phyloP scores from a whole-genome alignment of 1,140 invertebrate species.

The Phthorimaea operculella region DNA sequence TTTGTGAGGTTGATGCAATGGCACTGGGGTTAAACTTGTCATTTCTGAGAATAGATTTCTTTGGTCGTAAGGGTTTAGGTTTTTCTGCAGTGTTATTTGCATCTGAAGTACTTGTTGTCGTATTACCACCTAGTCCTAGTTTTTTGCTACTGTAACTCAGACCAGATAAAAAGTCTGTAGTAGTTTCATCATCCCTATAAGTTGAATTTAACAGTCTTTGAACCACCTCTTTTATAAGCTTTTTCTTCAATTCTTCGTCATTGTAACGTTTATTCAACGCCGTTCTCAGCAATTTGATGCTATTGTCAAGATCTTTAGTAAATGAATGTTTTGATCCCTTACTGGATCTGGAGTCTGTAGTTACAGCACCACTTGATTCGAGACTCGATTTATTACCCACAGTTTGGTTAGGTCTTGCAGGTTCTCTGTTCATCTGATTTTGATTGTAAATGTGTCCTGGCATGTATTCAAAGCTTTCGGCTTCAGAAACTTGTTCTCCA shows the following conservation, averaged over 20 bases:
- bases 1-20: conserved; percentile 53
- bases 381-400: conserved; percentile 53
- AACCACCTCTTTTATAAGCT: conserved; percentile 55
- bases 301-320: conserved; percentile 55
- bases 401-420: conserved; percentile 19
- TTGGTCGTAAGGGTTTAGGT: conserved; percentile 31
- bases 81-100: conserved; percentile 31
- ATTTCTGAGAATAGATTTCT: conserved; percentile 49
- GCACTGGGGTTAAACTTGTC: conserved; percentile 46
- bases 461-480: conserved; percentile 67
- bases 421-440: conserved; percentile 38
- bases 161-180: conserved; percentile 47
- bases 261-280: conserved; percentile 38
- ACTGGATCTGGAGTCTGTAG: conserved; percentile 53
- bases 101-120: conserved; percentile 53
- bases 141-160: conserved; percentile 48
- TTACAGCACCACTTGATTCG: conserved; percentile 48
- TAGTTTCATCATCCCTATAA: conserved; percentile 53
- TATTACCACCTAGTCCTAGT: conserved; percentile 24
- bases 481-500: conserved; percentile 51
- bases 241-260: conserved; percentile 49
- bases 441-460: conserved; percentile 61
- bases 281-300: conserved; percentile 43
- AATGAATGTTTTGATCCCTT: conserved; percentile 50
- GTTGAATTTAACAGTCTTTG: conserved; percentile 47